Evolutionary conservation across 1,140 invertebrate species (phyloP), one percentile per base, ranked within the genome.

Genomic region (Eurosta solidaginis): DNA sequence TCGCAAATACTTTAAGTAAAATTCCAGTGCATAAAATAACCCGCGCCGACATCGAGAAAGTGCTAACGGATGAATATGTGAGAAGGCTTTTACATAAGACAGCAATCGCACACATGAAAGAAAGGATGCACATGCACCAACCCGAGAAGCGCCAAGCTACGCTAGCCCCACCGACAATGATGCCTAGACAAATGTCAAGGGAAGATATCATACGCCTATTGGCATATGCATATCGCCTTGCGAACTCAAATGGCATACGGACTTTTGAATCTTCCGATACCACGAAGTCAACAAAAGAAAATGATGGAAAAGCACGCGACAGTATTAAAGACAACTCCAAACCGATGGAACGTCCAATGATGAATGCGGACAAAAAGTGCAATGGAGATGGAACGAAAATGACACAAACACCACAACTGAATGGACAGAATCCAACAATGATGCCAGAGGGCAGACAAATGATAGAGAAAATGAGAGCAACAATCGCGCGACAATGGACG

Each of bases 1-100:
- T 84, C 12, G 77, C 12, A 14, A 59, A 36, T 77, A 79, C 83
- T 0, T 47, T 86, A 1, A 86, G 81, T 59, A 81, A 79, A 0
- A 86, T 83, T 0, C 85, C 85, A 5, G 81, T 86, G 0, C 83
- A 86, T 40, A 85, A 86, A 79, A 86, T 86, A 77, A 86, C 85
- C 0, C 74, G 80, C 1, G 76, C 78, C 5, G 85, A 86, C 42
- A 85, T 86, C 45, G 85, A 86, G 77, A 82, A 79, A 1, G 82
- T 83, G 0, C 73, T 86, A 20, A 82, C 81, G 0, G 85, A 86
- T 22, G 85, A 86, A 45, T 82, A 81, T 17, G 83, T 86, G 14
- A 82, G 80, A 0, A 81, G 81, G 7, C 63, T 86, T 76, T 33
- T 86, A 1, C 77, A 82, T 40, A 83, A 81, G 79, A 83, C 84